A percentile compares a stretch with the other conserved stretches of the same genome.
Evolutionary conservation across 2,888 invertebrate genomes (phyloP).

Genomic region (Myopa tessellatipennis): DNA sequence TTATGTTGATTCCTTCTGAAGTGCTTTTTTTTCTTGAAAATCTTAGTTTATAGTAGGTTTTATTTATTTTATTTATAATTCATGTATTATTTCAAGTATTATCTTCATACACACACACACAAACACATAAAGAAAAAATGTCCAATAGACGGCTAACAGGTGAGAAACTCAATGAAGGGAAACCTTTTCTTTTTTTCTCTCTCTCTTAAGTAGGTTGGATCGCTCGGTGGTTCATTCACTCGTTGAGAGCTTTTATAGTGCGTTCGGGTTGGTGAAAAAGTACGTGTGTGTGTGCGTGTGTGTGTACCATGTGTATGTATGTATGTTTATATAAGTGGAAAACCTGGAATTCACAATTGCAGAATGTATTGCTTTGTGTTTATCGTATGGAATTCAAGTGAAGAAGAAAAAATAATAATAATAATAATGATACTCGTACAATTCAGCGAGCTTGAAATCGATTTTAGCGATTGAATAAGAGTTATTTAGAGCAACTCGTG

Average conservation of each 20-base stretch:
- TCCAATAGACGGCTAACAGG: slow-evolving; percentile 3
- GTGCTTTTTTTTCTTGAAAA: too few relatives aligned
- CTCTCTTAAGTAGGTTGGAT: slow-evolving; percentile 17
- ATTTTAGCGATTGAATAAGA: slow-evolving; percentile 10
- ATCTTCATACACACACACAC: neutral
- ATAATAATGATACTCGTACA: neutral
- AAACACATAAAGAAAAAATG: neutral
- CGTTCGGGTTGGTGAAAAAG: neutral
- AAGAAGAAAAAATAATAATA: neutral
- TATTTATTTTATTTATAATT: too few relatives aligned
- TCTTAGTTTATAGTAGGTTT: too few relatives aligned
- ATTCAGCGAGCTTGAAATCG: neutral
- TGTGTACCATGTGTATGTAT: neutral
- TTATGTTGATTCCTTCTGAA: too few relatives aligned
- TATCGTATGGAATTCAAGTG: neutral
- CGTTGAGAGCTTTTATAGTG: neutral
- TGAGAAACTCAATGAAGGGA: slow-evolving; percentile 27
- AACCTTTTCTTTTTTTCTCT: slow-evolving; percentile 6
- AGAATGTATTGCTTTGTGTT: neutral
- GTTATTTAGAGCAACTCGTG: slow-evolving; percentile 19
- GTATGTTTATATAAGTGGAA: neutral
- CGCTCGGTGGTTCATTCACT: slow-evolving; percentile 30
- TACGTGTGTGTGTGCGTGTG: neutral
- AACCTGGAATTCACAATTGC: neutral
- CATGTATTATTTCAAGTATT: neutral